Evolutionary conservation across 1,140 invertebrate species (phyloP).

Genomic region (Stenopsyche tienmushanensis): DNA sequence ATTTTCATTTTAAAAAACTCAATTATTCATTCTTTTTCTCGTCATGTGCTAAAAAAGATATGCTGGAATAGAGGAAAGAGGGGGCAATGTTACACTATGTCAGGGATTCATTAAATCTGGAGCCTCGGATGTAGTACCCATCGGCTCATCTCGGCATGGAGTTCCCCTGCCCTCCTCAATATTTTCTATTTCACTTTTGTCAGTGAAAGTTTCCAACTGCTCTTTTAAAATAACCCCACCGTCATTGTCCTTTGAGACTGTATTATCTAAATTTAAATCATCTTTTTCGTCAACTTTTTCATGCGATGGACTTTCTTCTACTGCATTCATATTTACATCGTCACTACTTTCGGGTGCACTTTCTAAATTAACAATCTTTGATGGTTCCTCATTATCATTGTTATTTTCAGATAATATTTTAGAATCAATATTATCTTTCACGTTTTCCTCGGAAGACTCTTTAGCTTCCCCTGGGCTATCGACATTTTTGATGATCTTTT

Average conservation of each 20-base stretch:
- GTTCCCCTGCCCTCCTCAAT: slow-evolving; percentile 32
- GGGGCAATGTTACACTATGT: slow-evolving; percentile 31
- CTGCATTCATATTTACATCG: neutral
- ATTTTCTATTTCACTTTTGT: slow-evolving; percentile 1
- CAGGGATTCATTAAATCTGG: slow-evolving; percentile 25
- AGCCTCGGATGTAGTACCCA: neutral
- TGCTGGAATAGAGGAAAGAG: slow-evolving; percentile 25
- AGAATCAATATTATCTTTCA: neutral
- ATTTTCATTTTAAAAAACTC: no score
- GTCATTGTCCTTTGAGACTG: neutral
- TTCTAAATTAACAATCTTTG: neutral
- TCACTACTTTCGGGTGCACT: neutral
- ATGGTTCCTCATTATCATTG: neutral
- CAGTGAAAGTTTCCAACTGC: neutral
- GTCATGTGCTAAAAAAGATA: slow-evolving; percentile 34
- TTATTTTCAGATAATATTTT: slow-evolving; percentile 5
- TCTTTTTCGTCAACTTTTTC: neutral
- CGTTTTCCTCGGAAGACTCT: no score
- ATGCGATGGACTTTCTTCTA: neutral
- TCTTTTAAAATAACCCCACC: neutral
- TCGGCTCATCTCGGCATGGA: slow-evolving; percentile 35
- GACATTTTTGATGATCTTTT: slow-evolving; percentile 12
- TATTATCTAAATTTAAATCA: neutral
- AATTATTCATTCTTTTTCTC: slow-evolving; percentile 40
- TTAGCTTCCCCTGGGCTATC: no score